A percentile compares a stretch with the other conserved stretches of the same genome.
phyloP scores from a whole-genome alignment of 92 coral and sea anemone species.

The Phenganax stokvisi region DNA sequence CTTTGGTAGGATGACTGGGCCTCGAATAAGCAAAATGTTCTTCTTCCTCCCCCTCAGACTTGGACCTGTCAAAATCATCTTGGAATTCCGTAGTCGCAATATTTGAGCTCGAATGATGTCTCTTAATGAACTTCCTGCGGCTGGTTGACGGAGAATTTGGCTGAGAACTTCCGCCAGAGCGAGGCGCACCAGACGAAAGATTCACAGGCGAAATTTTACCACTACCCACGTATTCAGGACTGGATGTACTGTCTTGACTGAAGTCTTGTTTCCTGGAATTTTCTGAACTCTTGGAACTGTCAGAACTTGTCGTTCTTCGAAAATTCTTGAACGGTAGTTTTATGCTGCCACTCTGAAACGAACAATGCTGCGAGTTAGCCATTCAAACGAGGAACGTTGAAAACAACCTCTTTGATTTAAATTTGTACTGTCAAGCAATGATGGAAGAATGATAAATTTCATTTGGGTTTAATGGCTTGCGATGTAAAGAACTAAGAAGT shows the following conservation, averaged over 20 bases:
- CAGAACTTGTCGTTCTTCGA: neutral
- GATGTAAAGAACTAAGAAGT: too few species aligned
- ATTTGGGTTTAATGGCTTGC: too few species aligned
- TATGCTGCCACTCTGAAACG: slow-evolving; percentile 24
- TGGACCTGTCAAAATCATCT: slow-evolving; percentile 33
- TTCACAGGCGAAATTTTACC: slow-evolving; percentile 22
- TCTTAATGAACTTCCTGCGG: slow-evolving; percentile 32
- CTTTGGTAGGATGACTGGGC: slow-evolving; percentile 54
- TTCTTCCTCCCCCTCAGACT: slow-evolving; percentile 40
- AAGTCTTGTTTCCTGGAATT: slow-evolving; percentile 19
- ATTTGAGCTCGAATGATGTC: slow-evolving; percentile 33
- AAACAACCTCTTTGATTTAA: too few species aligned
- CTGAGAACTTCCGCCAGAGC: slow-evolving; percentile 10
- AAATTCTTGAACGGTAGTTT: slow-evolving; percentile 33
- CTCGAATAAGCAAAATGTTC: neutral
- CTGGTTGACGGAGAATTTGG: slow-evolving; percentile 30
- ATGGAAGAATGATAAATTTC: too few species aligned
- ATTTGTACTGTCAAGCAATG: too few species aligned
- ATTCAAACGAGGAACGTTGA: too few species aligned
- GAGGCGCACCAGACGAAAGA: neutral
- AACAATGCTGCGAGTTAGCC: too few species aligned
- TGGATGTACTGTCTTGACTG: neutral
- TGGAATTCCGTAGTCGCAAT: slow-evolving; percentile 15
- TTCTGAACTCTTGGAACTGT: slow-evolving; percentile 22
- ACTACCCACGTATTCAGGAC: neutral